Evolutionary conservation across 2,113 vertebrate species (phyloP), one percentile per base, ranked within the genome.

Genomic region (Tympanuchus pallidicinctus): DNA sequence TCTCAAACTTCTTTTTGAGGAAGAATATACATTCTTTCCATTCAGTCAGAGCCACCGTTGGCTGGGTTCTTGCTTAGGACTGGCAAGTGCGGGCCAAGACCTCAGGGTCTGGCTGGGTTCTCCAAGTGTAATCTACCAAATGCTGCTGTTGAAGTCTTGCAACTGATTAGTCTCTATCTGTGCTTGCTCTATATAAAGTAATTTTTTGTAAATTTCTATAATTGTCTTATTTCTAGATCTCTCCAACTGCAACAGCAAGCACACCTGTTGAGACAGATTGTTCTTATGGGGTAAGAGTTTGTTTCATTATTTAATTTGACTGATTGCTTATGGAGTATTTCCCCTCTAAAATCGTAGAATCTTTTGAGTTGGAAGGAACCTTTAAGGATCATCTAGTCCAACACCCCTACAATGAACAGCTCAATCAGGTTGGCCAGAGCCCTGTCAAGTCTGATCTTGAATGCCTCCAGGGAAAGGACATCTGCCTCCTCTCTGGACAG

Each of bases 141-240:
- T 38, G 45, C 76, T 56, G 27, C 11, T 65, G 30, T 36, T 72
- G 47, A 24, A 43, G 43, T 36, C 32, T 67, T 86, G n/a, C 43
- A 83, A 12, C 43, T 42, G 43, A 43, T 91, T 34, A 34, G 27
- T 36, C 32, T 75, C 30, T 84, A n/a, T 65, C 43, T 48, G 52
- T 79, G 36, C 34, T 84, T 48, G 38, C 22, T 80, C 75, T 71
- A 14, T 54, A 25, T 74, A 27, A 80, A 79, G 34, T 12, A 5
- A 40, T 52, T 57, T 47, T 83, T 65, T 60, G 36, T 42, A 54
- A 50, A 25, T 42, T 80, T 75, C 57, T 79, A 3, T 87, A 87
- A 60, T 45, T 25, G 18, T 66, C 40, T 86, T 80, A 43, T 84
- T 91, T 79, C 80, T 77, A 91, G 89, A 88, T 32, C 76, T 85